Evolutionary conservation across 2,888 invertebrate species (phyloP), one percentile per base, ranked within the genome.

Genomic region (Azorinus chamasolen): DNA sequence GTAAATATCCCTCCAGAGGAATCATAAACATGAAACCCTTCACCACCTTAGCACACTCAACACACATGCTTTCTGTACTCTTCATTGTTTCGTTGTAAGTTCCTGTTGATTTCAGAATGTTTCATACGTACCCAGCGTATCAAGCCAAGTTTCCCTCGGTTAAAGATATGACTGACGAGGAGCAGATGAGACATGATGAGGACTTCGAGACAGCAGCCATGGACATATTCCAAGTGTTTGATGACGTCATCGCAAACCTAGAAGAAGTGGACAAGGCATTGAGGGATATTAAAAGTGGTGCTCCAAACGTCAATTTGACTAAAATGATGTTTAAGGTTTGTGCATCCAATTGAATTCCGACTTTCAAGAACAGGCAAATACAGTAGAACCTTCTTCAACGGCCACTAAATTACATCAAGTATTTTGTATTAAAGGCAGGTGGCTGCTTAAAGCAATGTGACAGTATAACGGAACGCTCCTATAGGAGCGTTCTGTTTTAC

Each of bases 331-430:
- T 81, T n/a, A 74, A 74, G 79, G 84, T 84, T 72, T 61, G 46
- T 20, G 6, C 14, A 27, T 16, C 5, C 14, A 14, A 32, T 6
- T 6, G 5, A 32, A 6, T 32, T 32, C 32, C 10, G 32, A 4
- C 32, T 32, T 85, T 92, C 58, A 86, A 97, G 97, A 96, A 96
- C 95, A 96, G 97, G 90, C 97, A 97, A 92, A n/a, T n/a, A n/a
- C n/a, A n/a, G n/a, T n/a, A n/a, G n/a, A n/a, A n/a, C n/a, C n/a
- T n/a, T n/a, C n/a, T n/a, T n/a, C n/a, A n/a, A n/a, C n/a, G n/a
- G n/a, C n/a, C n/a, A n/a, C n/a, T n/a, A n/a, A n/a, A n/a, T n/a
- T n/a, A n/a, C n/a, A n/a, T n/a, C n/a, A n/a, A n/a, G n/a, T n/a
- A n/a, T n/a, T n/a, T n/a, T n/a, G n/a, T n/a, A n/a, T n/a, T n/a